Conservation (phyloP, 1,140 invertebrate genomes). For the Phthorimaea operculella region DNA sequence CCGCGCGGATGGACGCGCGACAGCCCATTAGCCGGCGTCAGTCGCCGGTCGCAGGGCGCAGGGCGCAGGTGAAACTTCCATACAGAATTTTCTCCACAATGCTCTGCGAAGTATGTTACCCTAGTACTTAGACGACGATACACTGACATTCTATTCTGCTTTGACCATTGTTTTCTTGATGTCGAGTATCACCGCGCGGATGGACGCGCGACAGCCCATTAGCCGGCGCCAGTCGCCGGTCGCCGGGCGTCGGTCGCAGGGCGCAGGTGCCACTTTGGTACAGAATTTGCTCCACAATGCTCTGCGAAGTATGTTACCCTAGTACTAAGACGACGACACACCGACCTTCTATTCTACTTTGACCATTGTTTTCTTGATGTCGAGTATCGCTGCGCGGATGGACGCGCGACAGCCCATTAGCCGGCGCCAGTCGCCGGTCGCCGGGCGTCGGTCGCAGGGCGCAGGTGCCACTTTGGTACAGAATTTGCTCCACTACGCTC, state of each 20-base stretch:
- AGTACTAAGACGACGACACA: neutral
- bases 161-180: constrained; percentile 6
- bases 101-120: no score
- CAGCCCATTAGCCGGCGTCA: constrained; percentile 49
- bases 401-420: constrained; percentile 58
- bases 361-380: constrained; percentile 10
- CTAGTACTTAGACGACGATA: no score
- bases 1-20: constrained; percentile 52
- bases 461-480: constrained; percentile 24
- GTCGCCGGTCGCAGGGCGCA: no score
- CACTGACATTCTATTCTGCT: no score
- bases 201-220: constrained; percentile 57
- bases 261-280: constrained; percentile 23
- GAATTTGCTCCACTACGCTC: constrained; percentile 13
- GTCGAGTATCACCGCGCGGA: constrained; percentile 39
- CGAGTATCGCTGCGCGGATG: no score
- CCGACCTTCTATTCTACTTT: no score
- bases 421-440: constrained; percentile 13
- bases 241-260: neutral
- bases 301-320: no score
- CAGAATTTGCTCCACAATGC: constrained; percentile 5
- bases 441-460: constrained; percentile 9
- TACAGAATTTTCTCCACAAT: constrained; percentile 10
- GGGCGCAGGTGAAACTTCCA: constrained; percentile 25
- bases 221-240: constrained; percentile 29